Evolutionary conservation across 2,888 invertebrate genomes (phyloP).

Genomic region (Philhelius pedissequus): DNA sequence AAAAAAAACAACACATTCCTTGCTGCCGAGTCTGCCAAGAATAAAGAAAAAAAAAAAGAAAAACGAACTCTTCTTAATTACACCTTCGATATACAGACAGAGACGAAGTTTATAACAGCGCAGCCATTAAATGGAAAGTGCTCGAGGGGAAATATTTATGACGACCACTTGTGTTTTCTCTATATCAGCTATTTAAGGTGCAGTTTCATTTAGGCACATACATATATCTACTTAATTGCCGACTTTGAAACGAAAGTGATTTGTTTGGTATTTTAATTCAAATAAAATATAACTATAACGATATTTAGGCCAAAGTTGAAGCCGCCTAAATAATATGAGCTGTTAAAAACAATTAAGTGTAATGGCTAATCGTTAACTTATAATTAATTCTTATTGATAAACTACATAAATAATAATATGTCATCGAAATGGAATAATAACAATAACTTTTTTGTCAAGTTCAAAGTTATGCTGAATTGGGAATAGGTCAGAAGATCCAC

Average conservation of each 20-base stretch:
- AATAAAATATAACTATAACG: background rate
- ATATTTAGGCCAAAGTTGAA: slow-evolving; percentile 26
- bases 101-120: slow-evolving; percentile 13
- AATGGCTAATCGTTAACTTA: background rate
- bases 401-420: background rate
- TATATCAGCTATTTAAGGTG: background rate
- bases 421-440: background rate
- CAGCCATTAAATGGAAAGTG: slow-evolving; percentile 54
- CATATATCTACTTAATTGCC: slow-evolving; percentile 32
- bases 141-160: slow-evolving; percentile 14
- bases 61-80: slow-evolving; percentile 34
- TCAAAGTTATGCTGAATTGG: slow-evolving; percentile 16
- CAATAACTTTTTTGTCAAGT: slow-evolving; percentile 6
- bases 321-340: background rate
- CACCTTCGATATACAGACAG: slow-evolving; percentile 16
- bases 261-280: slow-evolving; percentile 1
- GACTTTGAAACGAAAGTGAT: slow-evolving; percentile 43
- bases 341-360: background rate
- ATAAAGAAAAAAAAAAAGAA: background rate
- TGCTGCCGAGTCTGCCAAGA: background rate
- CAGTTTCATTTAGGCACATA: too few relatives aligned
- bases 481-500: background rate
- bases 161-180: slow-evolving; percentile 7
- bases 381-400: background rate
- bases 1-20: background rate